Evolutionary conservation across 2,113 vertebrate species (phyloP), one percentile per base, ranked within the genome.

Genomic region (Festucalex cinctus): DNA sequence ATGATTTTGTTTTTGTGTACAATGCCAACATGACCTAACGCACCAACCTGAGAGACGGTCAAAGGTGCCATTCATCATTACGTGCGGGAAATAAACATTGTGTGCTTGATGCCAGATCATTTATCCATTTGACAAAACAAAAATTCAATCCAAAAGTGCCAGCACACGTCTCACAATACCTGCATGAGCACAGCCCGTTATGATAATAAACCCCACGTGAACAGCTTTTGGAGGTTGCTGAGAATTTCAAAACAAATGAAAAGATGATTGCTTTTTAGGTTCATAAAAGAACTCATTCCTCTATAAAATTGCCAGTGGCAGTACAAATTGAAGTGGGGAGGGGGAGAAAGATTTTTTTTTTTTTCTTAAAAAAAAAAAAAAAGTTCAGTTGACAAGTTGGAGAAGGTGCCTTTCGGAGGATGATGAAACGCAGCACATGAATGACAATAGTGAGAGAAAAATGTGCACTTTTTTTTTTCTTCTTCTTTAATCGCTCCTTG

Each of bases 21-120:
- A 87, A 87, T 86, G 81, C 79, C 68, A 39, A 39, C 46, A 72
- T 79, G 39, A 17, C 85, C 84, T 86, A 85, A 88, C 74, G 75
- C 79, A 71, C 63, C 68, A 63, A 63, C 66, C 77, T 80, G 82
- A 84, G 65, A 83, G 76, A 82, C 71, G 69, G 66, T 78, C 53
- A 13, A 13, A 70, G 73, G 28, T 71, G 70, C 62, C 82, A 71
- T 81, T 84, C 77, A 85, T 86, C 85, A 76, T 65, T 69, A 46
- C 66, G n/a, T 56, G 61, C 6, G 14, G 72, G 83, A 82, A 86
- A 84, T 78, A 88, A 83, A 73, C 62, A 46, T 65, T 53, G 66
- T 10, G 72, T 59, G 62, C 67, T 68, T 75, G 63, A 73, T 86
- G 82, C 77, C 77, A 74, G 70, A 77, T 83, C 75, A 68, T 85